Evolutionary conservation across 2,888 invertebrate genomes (phyloP).

Genomic region (Pecten maximus): DNA sequence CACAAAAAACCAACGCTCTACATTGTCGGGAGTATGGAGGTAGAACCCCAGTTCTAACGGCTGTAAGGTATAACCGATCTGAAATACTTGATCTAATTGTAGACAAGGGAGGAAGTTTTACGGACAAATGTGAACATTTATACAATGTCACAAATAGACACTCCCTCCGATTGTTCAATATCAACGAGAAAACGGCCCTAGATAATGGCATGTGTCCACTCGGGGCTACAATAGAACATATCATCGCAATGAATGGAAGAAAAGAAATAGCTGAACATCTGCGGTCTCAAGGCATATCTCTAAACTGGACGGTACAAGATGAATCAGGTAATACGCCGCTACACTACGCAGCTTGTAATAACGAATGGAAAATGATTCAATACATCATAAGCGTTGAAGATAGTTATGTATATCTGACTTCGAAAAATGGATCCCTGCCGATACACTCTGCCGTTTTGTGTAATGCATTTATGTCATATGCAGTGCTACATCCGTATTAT

Average conservation of each 20-base stretch:
- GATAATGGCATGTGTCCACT: background rate
- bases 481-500: background rate
- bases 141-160: background rate
- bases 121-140: background rate
- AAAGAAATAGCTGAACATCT: background rate
- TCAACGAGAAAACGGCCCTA: background rate
- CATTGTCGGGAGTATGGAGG: background rate
- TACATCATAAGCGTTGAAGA: background rate
- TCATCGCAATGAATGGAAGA: background rate
- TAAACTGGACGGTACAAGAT: background rate
- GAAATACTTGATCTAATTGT: background rate
- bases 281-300: background rate
- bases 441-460: constrained; percentile 4
- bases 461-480: background rate
- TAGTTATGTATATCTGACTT: background rate
- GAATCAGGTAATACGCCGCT: background rate
- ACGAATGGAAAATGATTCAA: background rate
- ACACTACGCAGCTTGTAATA: background rate
- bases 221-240: background rate
- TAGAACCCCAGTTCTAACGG: background rate
- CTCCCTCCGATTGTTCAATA: background rate
- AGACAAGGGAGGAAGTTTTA: background rate
- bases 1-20: background rate
- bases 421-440: background rate
- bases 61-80: background rate